Base-by-base conservation (phyloP, 2,797 vertebrate species). In the Meda fulgida region DNA sequence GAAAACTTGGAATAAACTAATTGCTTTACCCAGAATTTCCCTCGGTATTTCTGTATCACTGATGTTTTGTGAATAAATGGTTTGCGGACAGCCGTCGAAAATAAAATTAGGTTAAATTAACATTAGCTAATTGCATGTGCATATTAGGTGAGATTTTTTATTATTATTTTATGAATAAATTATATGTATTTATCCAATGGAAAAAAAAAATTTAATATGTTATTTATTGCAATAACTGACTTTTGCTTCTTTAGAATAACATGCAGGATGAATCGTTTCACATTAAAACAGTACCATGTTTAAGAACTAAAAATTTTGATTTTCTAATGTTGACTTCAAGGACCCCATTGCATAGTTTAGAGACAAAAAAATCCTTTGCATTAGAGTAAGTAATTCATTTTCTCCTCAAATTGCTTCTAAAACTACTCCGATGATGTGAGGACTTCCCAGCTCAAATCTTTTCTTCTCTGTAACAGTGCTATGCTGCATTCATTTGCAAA, bases 401-500 rank as follows among this genome's bases (percentile, higher is more conserved):
- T 77, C 53, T 38, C 21, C 51, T 58, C 23, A 9, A 67, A 55
- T n/a, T 6, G 21, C 46, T 80, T 16, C 65, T 53, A 80, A 80
- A 80, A 80, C 29, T 70, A 38, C 34, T 36, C 19, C 0, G 19
- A 34, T 81, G 48, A 70, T 55, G 31, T 80, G 48, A 71, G 79
- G 79, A 81, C 36, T 10, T 58, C n/a, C 5, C 21, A 7, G 23
- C 51, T 81, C 36, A 60, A 43, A 80, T 80, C 63, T 67, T 21
- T 60, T 58, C 31, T 46, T 71, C 79, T 72, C 63, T 48, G 80
- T 58, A 43, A 58, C 34, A 81, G 40, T 26, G 1, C 65, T n/a
- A 7, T 40, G 46, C 79, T 46, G 80, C 38, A 43, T 81, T 72
- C 51, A 60, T 81, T 81, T 72, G 53, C 67, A 40, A n/a, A 40